Evolutionary conservation across 1,140 invertebrate genomes (phyloP), one percentile per base, ranked within the genome.

Genomic region (Eurosta solidaginis): DNA sequence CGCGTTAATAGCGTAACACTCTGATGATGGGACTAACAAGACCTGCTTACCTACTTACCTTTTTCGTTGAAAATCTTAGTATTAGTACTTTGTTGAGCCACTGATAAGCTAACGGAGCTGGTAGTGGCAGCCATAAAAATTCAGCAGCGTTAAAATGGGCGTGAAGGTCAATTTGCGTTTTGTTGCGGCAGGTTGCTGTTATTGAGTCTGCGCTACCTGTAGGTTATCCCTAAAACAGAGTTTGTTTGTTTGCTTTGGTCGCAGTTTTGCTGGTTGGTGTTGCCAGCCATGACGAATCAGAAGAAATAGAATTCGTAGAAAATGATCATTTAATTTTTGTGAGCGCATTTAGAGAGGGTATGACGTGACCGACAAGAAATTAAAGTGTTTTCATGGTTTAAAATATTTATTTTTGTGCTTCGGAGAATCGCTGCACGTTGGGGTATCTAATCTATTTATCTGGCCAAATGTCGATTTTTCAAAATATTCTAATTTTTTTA

Each of bases 81-180:
- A 54, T 54, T 54, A 29, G 9, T 9, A 20, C 50, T 0, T 3
- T 63, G 59, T 29, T n/a, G 9, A 17, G 7, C 17, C 22, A 42
- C 59, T 36, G 33, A 40, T 68, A 36, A 47, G 45, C 45, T n/a
- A 47, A 40, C 59, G 12, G 9, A 33, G 1, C 27, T 33, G 17
- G 22, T 40, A 68, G 59, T 68, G 20, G 59, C 59, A 6, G 33
- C 54, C 10, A 59, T 6, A 63, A 68, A 40, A 40, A 40, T 29
- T 27, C 54, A 47, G n/a, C 45, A 20, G 54, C 27, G 14, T 10
- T 1, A 1, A 17, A 17, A 29, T 36, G 54, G 54, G 33, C 59
- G 22, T 42, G 59, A 68, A 68, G 59, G 59, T 40, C 59, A 68
- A 68, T 68, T 68, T 68, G 59, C 59, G 59, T 68, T 42, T 68